Base-by-base conservation (phyloP, 1,140 invertebrate genomes). In the Lanistes nyassanus region DNA sequence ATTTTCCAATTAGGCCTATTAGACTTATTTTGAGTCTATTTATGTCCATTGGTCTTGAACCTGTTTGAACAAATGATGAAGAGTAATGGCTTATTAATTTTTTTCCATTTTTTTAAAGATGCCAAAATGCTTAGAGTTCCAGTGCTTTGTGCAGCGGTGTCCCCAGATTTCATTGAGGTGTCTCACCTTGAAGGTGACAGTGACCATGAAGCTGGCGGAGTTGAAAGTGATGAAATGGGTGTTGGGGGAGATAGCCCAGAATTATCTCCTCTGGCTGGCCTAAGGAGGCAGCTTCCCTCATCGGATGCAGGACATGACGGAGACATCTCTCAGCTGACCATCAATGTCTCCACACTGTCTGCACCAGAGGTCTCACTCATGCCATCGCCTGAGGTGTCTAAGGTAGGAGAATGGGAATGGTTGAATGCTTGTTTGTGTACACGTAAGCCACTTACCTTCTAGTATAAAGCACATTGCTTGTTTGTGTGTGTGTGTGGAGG, bases 321-420 rank as follows among this genome's bases (percentile, higher is more conserved):
- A 13, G 80, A 82, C 11, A 66, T 74, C 60, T 78, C 78, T 13
- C 76, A 81, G 34, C 76, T 81, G 39, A 79, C 81, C 58, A 80
- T 83, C 74, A 85, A 83, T 47, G 82, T 80, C 13, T 85, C 84
- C 53, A 87, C 86, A 0, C 80, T 85, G 21, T 87, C 86, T 13
- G 86, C 85, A 51, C 86, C 86, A 26, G 86, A 87, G 60, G 84
- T 87, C 13, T 87, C 84, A 5, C 75, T 86, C 11, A 81, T 86
- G 65, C 86, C 86, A 34, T 87, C 86, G 34, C 86, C 86, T 55
- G 84, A 85, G 62, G 80, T 86, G 62, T 80, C 78, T 55, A 87
- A 86, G 82, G 86, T 85, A 77, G 34, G 55, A n/a, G 58, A 0
- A 23, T 67, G 23, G 9, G 31, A 60, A 60, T 60, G 42, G 9